Evolutionary conservation across 2,797 vertebrate genomes (phyloP).

Genomic region (Anguilla anguilla): DNA sequence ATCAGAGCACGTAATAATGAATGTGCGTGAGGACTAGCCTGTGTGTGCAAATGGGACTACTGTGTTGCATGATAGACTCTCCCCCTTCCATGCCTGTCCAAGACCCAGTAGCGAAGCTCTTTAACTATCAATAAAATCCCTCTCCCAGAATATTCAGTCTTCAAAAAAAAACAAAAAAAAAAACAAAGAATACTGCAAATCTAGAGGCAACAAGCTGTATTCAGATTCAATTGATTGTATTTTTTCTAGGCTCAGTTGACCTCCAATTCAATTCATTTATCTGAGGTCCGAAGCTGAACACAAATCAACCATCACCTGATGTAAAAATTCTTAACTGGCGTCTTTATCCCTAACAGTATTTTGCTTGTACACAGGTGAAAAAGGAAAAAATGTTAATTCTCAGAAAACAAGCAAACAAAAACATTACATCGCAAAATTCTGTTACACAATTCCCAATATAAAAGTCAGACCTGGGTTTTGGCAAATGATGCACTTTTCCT

Average conservation of each 20-base stretch:
- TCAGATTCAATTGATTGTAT: neutral
- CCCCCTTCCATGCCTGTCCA: neutral
- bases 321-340: neutral
- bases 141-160: neutral
- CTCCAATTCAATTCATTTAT: neutral
- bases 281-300: neutral
- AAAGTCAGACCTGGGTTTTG: neutral
- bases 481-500: neutral
- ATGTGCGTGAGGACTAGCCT: slow-evolving; percentile 52
- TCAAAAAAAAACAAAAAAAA: no score
- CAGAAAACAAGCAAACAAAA: neutral
- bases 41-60: neutral
- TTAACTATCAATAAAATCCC: neutral
- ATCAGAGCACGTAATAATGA: slow-evolving; percentile 72
- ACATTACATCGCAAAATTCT: neutral
- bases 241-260: neutral
- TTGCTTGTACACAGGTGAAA: neutral
- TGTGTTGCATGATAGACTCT: neutral
- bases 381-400: neutral
- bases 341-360: neutral
- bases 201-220: neutral
- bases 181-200: neutral
- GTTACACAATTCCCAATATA: neutral
- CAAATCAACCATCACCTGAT: neutral
- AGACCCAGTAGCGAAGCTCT: neutral